Base-by-base conservation (phyloP, 2,888 invertebrate species). In the Agriotes lineatus region DNA sequence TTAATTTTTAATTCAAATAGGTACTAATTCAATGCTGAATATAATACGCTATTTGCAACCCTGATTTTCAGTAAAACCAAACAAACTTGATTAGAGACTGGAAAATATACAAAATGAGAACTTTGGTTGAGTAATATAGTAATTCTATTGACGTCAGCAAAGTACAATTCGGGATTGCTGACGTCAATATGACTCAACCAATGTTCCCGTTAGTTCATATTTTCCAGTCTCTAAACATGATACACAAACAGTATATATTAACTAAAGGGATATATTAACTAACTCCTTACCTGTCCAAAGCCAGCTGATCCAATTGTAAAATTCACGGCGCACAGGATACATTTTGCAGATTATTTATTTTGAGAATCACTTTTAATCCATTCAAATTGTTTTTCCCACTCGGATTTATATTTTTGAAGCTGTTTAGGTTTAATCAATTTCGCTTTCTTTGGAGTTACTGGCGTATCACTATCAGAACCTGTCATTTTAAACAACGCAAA, bases 271-370 rank as follows among this genome's bases (percentile, higher is more conserved):
- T n/a, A n/a, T n/a, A 37, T n/a, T n/a, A n/a, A 37, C n/a, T 37
- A n/a, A 7, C 54, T 33, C 9, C 54, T 59, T 52, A 64, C 59
- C 20, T 64, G 64, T 44, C 66, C 59, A 30, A 66, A 50, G 42
- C 66, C 66, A 45, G 59, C 59, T 48, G 48, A 50, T 20, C 56
- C 57, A 65, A 65, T 59, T 30, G 65, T 58, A 58, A 65, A 65
- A 25, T 22, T 50, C 14, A 60, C 18, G 30, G 30, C 52, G 44
- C 59, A 66, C 16, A 66, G 22, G 35, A 42, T 66, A 42, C 65
- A 58, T 58, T 64, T 64, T 33, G 20, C 65, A 45, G 22, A 39
- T 58, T 42, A 63, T 63, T 63, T 25, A 42, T 56, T 58, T 25
- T 57, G 44, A 16, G 56, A 42, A 63, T 63, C 63, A 39, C 25